Evolutionary conservation across 2,888 invertebrate species (phyloP).

Genomic region (Hemaris fuciformis): DNA sequence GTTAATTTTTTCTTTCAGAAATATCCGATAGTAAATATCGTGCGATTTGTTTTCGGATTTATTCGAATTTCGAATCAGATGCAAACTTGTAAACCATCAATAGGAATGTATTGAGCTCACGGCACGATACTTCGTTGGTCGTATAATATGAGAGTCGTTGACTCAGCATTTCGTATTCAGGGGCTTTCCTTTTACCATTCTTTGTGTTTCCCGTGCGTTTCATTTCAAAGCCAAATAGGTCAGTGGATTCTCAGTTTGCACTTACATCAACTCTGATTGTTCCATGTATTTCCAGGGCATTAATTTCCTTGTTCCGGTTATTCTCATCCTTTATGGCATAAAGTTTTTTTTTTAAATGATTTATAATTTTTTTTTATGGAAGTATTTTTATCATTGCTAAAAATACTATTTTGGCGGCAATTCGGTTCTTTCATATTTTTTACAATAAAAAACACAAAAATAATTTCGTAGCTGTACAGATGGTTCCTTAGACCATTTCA

Average conservation of each 20-base stretch:
- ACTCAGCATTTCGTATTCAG: constrained; percentile 66
- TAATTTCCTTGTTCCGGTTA: too few relatives aligned
- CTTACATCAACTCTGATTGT: constrained; percentile 46
- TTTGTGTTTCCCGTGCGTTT: constrained; percentile 63
- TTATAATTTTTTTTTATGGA: too few relatives aligned
- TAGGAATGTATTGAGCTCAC: not conserved
- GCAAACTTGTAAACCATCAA: not conserved
- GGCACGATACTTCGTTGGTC: constrained; percentile 18
- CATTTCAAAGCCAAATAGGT: constrained; percentile 73
- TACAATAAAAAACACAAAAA: too few relatives aligned
- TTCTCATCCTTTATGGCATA: too few relatives aligned
- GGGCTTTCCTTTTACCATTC: constrained; percentile 52
- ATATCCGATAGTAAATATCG: not conserved
- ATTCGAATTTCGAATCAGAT: not conserved
- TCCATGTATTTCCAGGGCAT: constrained; percentile 27
- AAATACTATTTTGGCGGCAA: too few relatives aligned
- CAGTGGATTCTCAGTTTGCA: constrained; percentile 55
- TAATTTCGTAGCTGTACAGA: too few relatives aligned
- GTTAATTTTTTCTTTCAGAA: too few relatives aligned
- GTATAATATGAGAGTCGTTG: constrained; percentile 52
- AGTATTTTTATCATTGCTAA: too few relatives aligned
- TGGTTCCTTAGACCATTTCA: too few relatives aligned
- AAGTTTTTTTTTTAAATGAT: too few relatives aligned
- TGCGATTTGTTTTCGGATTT: too few relatives aligned
- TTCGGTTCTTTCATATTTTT: too few relatives aligned